A percentile compares a stretch with the other conserved stretches of the same genome.
phyloP scores from a whole-genome alignment of 2,113 vertebrate genomes.

The Mastomys natalensis region DNA sequence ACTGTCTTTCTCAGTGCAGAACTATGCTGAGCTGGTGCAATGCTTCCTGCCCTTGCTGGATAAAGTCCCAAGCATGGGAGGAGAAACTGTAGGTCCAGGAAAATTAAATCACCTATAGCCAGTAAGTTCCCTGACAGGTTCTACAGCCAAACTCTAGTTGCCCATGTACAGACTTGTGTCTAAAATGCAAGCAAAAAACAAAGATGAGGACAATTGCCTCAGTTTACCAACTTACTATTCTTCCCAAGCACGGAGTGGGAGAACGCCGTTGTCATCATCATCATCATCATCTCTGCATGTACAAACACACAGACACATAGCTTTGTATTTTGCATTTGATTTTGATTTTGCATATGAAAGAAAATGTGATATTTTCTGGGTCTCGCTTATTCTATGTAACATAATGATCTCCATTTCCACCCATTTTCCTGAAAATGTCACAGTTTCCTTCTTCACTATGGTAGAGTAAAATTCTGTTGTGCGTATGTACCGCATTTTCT shows the following conservation, averaged over 20 bases:
- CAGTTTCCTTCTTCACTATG: too few species aligned
- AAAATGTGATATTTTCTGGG: too few species aligned
- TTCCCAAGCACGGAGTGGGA: neutral
- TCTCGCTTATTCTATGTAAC: too few species aligned
- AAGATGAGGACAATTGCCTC: neutral
- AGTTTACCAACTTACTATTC: neutral
- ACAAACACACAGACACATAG: too few species aligned
- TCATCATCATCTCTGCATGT: too few species aligned
- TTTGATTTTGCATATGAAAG: too few species aligned
- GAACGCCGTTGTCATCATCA: neutral
- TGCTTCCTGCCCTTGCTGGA: neutral
- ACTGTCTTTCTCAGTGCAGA: neutral
- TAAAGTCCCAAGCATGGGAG: neutral
- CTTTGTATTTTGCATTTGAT: too few species aligned
- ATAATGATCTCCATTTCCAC: too few species aligned
- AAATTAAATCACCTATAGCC: neutral
- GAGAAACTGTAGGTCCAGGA: neutral
- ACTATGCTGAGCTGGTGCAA: neutral
- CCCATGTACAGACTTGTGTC: accelerated
- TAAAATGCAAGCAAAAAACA: neutral
- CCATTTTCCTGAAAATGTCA: too few species aligned
- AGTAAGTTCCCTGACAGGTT: neutral
- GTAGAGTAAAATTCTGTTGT: too few species aligned
- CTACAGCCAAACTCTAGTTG: neutral
- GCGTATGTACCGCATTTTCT: too few species aligned